Evolutionary conservation across 2,797 vertebrate species (phyloP).

Genomic region (Sebastes ruberrimus): DNA sequence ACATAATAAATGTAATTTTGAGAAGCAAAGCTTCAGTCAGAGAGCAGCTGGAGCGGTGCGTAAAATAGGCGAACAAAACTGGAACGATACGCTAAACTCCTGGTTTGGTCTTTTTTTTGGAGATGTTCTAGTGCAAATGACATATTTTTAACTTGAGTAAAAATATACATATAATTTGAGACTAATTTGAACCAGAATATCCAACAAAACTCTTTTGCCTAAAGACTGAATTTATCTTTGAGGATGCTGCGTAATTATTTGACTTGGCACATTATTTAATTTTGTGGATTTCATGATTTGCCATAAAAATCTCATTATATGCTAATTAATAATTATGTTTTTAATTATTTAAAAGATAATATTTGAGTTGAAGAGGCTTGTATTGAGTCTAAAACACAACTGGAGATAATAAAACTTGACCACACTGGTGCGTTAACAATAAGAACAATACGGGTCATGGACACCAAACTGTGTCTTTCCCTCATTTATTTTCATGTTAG

Average conservation of each 20-base stretch:
- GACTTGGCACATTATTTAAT: neutral
- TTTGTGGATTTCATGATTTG: neutral
- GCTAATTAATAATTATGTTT: neutral
- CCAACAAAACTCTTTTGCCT: neutral
- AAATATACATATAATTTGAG: neutral
- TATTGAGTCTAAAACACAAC: constrained; percentile 9
- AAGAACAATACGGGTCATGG: constrained; percentile 60
- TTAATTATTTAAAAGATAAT: neutral
- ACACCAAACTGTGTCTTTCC: constrained; percentile 57
- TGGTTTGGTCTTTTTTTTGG: neutral
- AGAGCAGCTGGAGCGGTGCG: constrained; percentile 57
- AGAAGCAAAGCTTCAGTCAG: constrained; percentile 43
- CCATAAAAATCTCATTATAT: neutral
- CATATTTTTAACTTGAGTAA: neutral
- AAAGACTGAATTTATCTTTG: neutral
- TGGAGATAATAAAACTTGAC: constrained; percentile 59
- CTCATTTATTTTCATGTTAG: constrained; percentile 80
- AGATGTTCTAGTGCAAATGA: neutral
- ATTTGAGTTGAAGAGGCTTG: neutral
- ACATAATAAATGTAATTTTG: constrained; percentile 86
- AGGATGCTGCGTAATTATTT: constrained; percentile 1
- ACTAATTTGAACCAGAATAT: neutral
- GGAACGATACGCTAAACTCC: neutral
- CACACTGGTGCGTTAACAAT: constrained; percentile 43
- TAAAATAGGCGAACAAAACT: constrained; percentile 59